These are phyloP conservation scores for Tetramorium bicarinatum DNA, from an alignment of 2,888 invertebrate species.

Conservation along the genomic window DNA sequence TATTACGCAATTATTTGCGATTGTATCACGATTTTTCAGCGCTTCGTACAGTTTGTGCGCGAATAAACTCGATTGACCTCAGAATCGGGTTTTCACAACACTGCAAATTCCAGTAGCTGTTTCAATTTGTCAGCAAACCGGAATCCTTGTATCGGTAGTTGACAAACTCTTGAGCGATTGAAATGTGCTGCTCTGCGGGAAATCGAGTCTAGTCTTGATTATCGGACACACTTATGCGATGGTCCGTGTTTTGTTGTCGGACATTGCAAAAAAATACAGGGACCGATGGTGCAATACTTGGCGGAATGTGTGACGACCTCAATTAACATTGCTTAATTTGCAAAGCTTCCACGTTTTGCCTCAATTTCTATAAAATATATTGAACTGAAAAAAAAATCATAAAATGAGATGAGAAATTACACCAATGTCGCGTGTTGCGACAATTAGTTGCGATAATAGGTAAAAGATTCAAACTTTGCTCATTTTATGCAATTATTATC, in stretches of 20 bases:
- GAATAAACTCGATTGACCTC: constrained; percentile 41
- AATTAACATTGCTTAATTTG: constrained; percentile 17
- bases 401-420: not conserved
- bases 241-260: constrained; percentile 28
- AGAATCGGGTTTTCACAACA: constrained; percentile 18
- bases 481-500: not conserved
- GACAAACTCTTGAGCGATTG: constrained; percentile 47
- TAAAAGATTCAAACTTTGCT: not conserved
- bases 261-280: constrained; percentile 6
- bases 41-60: not conserved
- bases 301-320: constrained; percentile 4
- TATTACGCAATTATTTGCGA: not conserved
- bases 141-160: constrained; percentile 47
- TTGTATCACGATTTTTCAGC: not conserved
- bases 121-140: constrained; percentile 48
- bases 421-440: not conserved
- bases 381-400: not conserved
- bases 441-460: too few relatives aligned
- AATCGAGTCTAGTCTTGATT: constrained; percentile 64
- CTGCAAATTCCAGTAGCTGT: constrained; percentile 19
- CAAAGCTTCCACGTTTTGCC: not conserved
- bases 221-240: constrained; percentile 60
- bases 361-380: constrained; percentile 2
- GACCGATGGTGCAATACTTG: constrained; percentile 37
- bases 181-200: constrained; percentile 58